These are phyloP conservation scores for Malthinus flaveolus DNA, from an alignment of 2,888 invertebrate genomes.

Conservation along the genomic window DNA sequence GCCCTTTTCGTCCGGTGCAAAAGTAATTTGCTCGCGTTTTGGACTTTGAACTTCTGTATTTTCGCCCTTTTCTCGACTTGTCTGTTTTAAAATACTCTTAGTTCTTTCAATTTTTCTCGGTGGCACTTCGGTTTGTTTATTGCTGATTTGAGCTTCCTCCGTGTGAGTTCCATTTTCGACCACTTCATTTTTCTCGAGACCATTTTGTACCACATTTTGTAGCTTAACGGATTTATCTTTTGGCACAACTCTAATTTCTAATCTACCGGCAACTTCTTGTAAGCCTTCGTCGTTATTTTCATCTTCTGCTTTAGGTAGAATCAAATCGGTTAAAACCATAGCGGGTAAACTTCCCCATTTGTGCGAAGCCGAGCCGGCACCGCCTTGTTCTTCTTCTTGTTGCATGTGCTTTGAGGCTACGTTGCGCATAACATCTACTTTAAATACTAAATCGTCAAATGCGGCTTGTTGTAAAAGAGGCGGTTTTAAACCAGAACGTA, in stretches of 20 bases:
- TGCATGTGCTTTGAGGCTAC: conserved; percentile 63
- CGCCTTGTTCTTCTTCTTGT: conserved; percentile 25
- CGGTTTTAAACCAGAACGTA: conserved; percentile 70
- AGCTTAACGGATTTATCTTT: conserved; percentile 37
- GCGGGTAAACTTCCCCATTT: conserved; percentile 50
- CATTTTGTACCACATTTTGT: conserved; percentile 3
- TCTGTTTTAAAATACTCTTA: conserved; percentile 52
- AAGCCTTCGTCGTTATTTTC: conserved; percentile 47
- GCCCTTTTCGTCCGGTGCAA: conserved; percentile 42
- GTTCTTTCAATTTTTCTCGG: conserved; percentile 47
- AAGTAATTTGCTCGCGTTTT: conserved; percentile 49
- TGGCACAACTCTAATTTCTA: conserved; percentile 79
- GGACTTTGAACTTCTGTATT: conserved; percentile 44
- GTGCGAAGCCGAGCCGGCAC: conserved; percentile 3
- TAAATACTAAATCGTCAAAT: conserved; percentile 79
- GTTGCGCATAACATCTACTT: conserved; percentile 82
- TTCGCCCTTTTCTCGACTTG: conserved; percentile 48
- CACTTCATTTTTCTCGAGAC: conserved; percentile 3
- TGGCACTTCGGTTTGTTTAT: conserved; percentile 28
- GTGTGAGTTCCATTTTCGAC: conserved; percentile 13
- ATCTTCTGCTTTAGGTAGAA: conserved; percentile 31
- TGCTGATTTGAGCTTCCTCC: conserved; percentile 13
- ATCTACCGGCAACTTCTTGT: conserved; percentile 68
- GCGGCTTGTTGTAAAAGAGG: conserved; percentile 85
- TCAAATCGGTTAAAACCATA: conserved; percentile 36